Conservation (phyloP, 2,113 vertebrate genomes). For the Daboia siamensis region DNA sequence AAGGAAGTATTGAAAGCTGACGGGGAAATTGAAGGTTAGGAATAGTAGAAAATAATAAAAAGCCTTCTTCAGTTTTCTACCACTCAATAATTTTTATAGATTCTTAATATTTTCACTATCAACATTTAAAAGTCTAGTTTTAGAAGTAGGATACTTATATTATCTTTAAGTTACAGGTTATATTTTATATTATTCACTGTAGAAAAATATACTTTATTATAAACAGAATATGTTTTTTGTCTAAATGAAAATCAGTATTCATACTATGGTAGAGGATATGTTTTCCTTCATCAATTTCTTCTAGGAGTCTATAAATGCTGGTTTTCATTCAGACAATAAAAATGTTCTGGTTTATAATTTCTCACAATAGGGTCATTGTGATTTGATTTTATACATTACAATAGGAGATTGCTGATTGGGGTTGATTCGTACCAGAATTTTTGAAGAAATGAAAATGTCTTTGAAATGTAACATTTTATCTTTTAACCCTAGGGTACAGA, state of each 20-base stretch:
- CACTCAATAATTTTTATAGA: background rate
- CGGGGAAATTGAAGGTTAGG: background rate
- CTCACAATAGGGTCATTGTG: background rate
- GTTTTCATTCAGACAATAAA: background rate
- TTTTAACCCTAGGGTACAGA: background rate
- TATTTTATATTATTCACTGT: background rate
- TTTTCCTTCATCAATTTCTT: too few relatives aligned
- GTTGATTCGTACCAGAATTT: background rate
- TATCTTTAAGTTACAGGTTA: background rate
- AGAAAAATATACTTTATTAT: background rate
- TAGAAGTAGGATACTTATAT: background rate
- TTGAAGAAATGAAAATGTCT: background rate
- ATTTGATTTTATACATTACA: background rate
- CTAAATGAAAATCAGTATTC: background rate
- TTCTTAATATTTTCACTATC: background rate
- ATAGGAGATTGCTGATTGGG: background rate
- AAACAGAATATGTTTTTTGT: background rate
- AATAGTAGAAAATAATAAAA: background rate
- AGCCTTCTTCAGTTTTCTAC: background rate
- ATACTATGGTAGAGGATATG: background rate
- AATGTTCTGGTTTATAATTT: background rate
- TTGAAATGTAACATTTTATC: background rate
- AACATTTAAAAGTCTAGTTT: background rate
- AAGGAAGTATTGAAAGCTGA: background rate
- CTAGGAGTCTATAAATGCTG: accelerated